Evolutionary conservation across 2,888 invertebrate species (phyloP), one percentile per base, ranked within the genome.

Genomic region (Oligia fasciuncula): DNA sequence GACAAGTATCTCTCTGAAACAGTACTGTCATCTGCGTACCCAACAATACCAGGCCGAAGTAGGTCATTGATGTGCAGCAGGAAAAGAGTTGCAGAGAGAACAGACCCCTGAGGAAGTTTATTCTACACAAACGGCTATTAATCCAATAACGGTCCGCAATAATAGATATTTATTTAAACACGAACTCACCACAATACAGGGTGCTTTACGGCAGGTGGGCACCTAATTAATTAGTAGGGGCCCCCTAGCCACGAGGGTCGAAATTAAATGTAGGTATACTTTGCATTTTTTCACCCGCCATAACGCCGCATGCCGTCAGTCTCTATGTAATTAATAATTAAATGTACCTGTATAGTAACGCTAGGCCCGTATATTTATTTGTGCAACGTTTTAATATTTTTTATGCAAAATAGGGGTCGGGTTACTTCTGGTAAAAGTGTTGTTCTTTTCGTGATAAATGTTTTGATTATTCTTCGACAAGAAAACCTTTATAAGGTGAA

Each of bases 161-260:
- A 79, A 85, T 88, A 85, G 83, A 91, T 91, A 91, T 91, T 90
- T 91, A 91, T 91, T 90, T 91, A 91, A 91, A 92, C 90, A 88
- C 88, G 88, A 91, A 91, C 91, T 91, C 90, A 88, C 92, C 91
- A 88, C 88, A 91, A 89, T 89, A 87, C 91, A 90, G 91, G 92
- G 91, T 93, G 93, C 91, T 91, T 90, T 92, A 91, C 91, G 90
- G 94, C 95, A 95, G 96, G 96, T 95, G 95, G 94, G 92, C 90
- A 92, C 94, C 93, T 95, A 96, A 95, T 95, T 96, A 95, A 95
- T 94, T 94, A 95, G 93, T 93, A 92, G 93, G 92, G 92, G 89
- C 92, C 92, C 92, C 91, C 92, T 29, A 65, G 72, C 87, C 90
- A 89, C 88, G 94, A 94, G 95, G 95, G 92, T 93, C 91, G 94